These are phyloP conservation scores for Hippoglossus hippoglossus DNA, from an alignment of 2,797 vertebrate genomes.

Conservation along the genomic window DNA sequence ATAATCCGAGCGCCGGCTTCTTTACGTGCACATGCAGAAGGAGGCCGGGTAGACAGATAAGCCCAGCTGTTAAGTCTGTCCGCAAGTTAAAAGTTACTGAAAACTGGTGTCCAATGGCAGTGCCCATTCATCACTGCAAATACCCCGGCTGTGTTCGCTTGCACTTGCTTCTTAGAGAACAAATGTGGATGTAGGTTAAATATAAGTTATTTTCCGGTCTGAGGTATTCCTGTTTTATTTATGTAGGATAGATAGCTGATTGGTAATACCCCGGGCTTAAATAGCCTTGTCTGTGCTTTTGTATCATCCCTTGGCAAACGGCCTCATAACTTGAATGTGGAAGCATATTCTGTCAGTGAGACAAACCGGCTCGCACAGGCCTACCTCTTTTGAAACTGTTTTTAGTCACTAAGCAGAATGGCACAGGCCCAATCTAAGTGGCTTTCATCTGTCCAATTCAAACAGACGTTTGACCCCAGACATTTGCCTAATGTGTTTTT, in stretches of 20 bases:
- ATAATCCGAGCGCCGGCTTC: conserved; percentile 66
- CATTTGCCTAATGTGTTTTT: conserved; percentile 90
- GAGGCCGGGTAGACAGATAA: conserved; percentile 59
- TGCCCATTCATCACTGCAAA: conserved; percentile 74
- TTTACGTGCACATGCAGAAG: conserved; percentile 63
- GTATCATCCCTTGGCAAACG: conserved; percentile 47
- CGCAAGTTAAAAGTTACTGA: conserved; percentile 80
- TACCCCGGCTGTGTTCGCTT: conserved; percentile 53
- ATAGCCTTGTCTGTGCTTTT: conserved; percentile 44
- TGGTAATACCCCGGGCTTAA: conserved; percentile 57
- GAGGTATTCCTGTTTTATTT: conserved; percentile 58
- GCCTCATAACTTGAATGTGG: conserved; percentile 45
- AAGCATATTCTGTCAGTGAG: conserved; percentile 65
- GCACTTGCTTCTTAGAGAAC: conserved; percentile 61
- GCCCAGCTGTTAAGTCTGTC: conserved; percentile 82
- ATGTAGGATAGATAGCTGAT: conserved; percentile 39
- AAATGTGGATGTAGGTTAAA: conserved; percentile 71
- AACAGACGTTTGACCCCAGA: conserved; percentile 87
- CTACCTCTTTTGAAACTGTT: conserved; percentile 70
- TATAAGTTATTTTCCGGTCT: conserved; percentile 53
- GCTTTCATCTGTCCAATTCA: conserved; percentile 87
- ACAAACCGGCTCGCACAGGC: conserved; percentile 59
- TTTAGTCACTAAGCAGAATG: conserved; percentile 77
- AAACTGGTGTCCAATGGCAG: conserved; percentile 73
- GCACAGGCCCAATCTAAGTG: conserved; percentile 79